These are phyloP conservation scores for Batillaria attramentaria DNA, from an alignment of 1,140 invertebrate genomes.

Conservation along the genomic window DNA sequence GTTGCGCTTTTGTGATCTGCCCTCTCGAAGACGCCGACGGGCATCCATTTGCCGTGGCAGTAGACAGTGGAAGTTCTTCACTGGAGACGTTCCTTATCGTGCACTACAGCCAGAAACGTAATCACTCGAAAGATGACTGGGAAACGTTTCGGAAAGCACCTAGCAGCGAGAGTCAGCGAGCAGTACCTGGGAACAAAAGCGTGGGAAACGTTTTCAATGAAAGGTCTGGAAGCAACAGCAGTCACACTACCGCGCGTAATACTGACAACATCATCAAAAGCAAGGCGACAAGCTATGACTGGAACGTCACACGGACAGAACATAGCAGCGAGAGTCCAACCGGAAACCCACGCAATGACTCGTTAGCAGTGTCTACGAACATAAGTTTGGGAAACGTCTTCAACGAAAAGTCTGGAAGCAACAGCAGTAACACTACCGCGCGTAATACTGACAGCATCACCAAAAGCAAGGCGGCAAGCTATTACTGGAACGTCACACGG, in stretches of 20 bases:
- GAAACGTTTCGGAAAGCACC: not conserved
- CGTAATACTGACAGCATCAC: not conserved
- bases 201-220: no score
- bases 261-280: not conserved
- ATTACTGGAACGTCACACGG: constrained; percentile 17
- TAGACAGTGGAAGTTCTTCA: not conserved
- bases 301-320: constrained; percentile 21
- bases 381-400: no score
- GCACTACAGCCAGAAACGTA: constrained; percentile 25
- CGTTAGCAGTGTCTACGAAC: no score
- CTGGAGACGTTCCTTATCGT: no score
- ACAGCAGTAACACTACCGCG: no score
- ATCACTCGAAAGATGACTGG: not conserved
- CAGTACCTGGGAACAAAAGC: no score
- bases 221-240: no score
- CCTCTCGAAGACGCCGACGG: not conserved
- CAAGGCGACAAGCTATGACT: not conserved
- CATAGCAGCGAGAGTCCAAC: no score
- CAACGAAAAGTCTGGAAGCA: no score
- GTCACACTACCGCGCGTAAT: no score
- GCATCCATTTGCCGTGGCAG: constrained; percentile 6
- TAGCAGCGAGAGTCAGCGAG: no score
- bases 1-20: constrained; percentile 1
- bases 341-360: no score
- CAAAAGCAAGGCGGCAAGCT: not conserved